Evolutionary conservation across 2,888 invertebrate genomes (phyloP).

Genomic region (Pelosia muscerda): DNA sequence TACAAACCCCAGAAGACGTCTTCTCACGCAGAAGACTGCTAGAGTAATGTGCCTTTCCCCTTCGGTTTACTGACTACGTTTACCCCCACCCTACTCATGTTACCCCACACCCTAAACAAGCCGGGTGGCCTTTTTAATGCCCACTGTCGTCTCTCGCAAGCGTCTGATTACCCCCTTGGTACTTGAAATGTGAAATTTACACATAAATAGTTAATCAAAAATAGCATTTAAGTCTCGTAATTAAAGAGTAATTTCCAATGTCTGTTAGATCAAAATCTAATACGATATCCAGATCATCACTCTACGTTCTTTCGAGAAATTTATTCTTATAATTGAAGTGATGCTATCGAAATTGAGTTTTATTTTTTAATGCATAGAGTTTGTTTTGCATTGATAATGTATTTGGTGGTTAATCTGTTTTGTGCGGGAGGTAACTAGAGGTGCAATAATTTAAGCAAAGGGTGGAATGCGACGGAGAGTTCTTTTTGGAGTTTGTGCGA

Average conservation of each 20-base stretch:
- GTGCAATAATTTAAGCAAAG: conserved; percentile 87
- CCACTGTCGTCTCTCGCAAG: conserved; percentile 67
- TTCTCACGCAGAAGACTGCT: conserved; percentile 47
- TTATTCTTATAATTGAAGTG: conserved; percentile 62
- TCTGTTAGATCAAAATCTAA: conserved; percentile 74
- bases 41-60: conserved; percentile 71
- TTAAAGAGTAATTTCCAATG: conserved; percentile 51
- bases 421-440: conserved; percentile 66
- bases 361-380: conserved; percentile 29
- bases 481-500: conserved; percentile 87
- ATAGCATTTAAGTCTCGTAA: conserved; percentile 37
- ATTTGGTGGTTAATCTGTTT: conserved; percentile 60
- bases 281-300: conserved; percentile 68
- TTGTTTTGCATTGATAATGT: conserved; percentile 55
- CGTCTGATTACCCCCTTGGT: conserved; percentile 58
- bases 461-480: conserved; percentile 85
- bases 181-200: conserved; percentile 73
- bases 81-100: conserved; percentile 55
- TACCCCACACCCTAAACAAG: conserved; percentile 50
- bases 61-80: conserved; percentile 58
- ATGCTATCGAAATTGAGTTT: conserved; percentile 32
- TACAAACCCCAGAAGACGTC: conserved; percentile 44
- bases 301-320: conserved; percentile 77
- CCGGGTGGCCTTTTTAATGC: conserved; percentile 75
- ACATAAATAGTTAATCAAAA: conserved; percentile 41